Percentiles rank a stretch among this genome's conserved stretches.
These are phyloP conservation scores for Ceratoteleas bidentatus DNA, from an alignment of 1,140 invertebrate genomes.

Conservation along the genomic window DNA sequence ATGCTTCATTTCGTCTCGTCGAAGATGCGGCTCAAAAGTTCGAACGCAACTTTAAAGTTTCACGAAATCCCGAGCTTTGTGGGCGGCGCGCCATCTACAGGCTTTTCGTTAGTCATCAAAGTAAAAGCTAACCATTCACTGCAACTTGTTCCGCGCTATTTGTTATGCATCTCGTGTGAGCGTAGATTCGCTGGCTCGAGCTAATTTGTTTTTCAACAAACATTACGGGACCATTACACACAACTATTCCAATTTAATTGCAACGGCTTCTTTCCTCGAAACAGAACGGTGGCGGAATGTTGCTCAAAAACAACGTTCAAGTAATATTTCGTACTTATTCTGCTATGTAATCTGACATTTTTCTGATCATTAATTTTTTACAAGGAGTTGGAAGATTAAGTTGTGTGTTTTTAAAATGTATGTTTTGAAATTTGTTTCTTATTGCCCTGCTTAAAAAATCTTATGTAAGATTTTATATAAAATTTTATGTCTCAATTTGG, in stretches of 20 bases:
- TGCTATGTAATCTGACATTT: no score
- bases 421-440: no score
- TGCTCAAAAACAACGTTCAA: no score
- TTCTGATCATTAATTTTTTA: no score
- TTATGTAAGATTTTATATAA: no score
- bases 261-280: no score
- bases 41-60: conserved; percentile 49
- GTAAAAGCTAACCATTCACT: conserved; percentile 54
- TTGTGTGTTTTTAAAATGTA: no score
- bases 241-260: conserved; percentile 5
- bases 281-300: no score
- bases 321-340: no score
- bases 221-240: conserved; percentile 19
- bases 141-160: conserved; percentile 43
- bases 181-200: conserved; percentile 13
- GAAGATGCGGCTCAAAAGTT: conserved; percentile 41
- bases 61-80: conserved; percentile 37
- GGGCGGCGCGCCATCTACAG: conserved; percentile 15
- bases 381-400: no score
- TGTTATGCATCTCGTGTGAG: conserved; percentile 39
- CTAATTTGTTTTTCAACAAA: conserved; percentile 25
- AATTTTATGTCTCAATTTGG: no score
- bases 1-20: conserved; percentile 51
- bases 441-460: no score
- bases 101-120: conserved; percentile 44